Evolutionary conservation across 2,888 invertebrate species (phyloP), one percentile per base, ranked within the genome.

Genomic region (Lepidochitona cinerea): DNA sequence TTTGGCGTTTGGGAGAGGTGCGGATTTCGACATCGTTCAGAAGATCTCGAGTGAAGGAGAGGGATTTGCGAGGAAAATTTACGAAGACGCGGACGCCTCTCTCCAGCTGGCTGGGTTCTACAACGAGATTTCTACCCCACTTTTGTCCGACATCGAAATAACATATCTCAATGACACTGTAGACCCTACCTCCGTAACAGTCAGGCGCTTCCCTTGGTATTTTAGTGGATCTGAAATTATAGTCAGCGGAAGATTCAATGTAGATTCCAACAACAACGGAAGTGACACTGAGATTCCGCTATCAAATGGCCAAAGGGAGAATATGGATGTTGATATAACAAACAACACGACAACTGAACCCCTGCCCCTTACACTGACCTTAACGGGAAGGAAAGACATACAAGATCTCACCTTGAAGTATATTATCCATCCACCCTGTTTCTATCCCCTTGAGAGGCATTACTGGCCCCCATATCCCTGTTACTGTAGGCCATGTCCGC

Each of bases 1-100:
- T 14, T 75, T 85, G n/a, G 84, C 83, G 0, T 85, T 85, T 70
- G 85, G 85, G 7, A 33, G 68, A 41, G 73, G 77, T 23, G 84
- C 84, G 12, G 85, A 85, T 70, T 85, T 79, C 71, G 78, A 81
- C 23, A 68, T 85, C 32, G 77, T 82, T 5, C 84, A 83, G 72
- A 82, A 73, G 64, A 49, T 84, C 12, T 75, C 94, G 0, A 90
- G 93, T 18, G 92, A 93, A 74, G 95, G 94, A 89, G 91, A 92
- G 37, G 95, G 94, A 3, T 93, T 94, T 88, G 93, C 94, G 83
- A 91, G 94, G 2, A 94, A 94, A 88, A 95, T 95, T 80, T 94
- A 94, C 90, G 94, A 94, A 88, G 94, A 93, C 18, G 92, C 94
- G 0, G 95, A 95, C 87, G 94, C 95, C 0, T 92, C 93, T 75